These are phyloP conservation scores for Drosophila kuntzei DNA, from an alignment of 2,888 invertebrate genomes.

Conservation along the genomic window DNA sequence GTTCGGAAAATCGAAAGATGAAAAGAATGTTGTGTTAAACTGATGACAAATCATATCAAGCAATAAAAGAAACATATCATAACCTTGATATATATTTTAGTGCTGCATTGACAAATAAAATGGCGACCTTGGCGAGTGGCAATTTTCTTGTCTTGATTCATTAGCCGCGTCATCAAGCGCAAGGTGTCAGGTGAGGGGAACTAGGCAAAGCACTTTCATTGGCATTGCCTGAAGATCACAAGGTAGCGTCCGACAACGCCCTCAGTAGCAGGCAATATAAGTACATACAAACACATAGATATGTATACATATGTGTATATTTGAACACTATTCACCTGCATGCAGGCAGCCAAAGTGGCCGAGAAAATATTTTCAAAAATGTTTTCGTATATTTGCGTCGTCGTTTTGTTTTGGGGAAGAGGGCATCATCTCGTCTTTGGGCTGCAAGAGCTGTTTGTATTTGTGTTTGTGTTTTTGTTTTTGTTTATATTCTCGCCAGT, in stretches of 20 bases:
- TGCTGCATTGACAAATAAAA: constrained; percentile 64
- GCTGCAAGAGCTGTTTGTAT: constrained; percentile 27
- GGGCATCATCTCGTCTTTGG: constrained; percentile 37
- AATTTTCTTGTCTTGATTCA: constrained; percentile 64
- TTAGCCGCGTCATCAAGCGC: constrained; percentile 63
- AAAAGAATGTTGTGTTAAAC: neutral
- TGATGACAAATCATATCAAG: constrained; percentile 50
- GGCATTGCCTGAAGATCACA: constrained; percentile 74
- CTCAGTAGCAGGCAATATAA: constrained; percentile 42
- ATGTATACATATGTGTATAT: neutral
- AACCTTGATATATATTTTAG: constrained; percentile 70
- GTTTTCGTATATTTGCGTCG: constrained; percentile 59
- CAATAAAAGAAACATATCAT: constrained; percentile 34
- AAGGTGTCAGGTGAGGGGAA: constrained; percentile 40
- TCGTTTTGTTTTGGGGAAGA: constrained; percentile 31
- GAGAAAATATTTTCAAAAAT: constrained; percentile 47
- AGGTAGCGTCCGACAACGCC: constrained; percentile 48
- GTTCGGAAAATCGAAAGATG: neutral
- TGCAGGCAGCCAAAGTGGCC: constrained; percentile 50
- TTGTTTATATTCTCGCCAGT: constrained; percentile 54
- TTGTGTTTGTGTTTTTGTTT: too few relatives aligned
- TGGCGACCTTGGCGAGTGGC: constrained; percentile 62
- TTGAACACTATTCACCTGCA: constrained; percentile 51
- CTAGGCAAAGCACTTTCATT: constrained; percentile 63
- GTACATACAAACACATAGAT: constrained; percentile 14